Evolutionary conservation across 2,797 vertebrate genomes (phyloP).

Genomic region (Pseudocheirus occidentalis): DNA sequence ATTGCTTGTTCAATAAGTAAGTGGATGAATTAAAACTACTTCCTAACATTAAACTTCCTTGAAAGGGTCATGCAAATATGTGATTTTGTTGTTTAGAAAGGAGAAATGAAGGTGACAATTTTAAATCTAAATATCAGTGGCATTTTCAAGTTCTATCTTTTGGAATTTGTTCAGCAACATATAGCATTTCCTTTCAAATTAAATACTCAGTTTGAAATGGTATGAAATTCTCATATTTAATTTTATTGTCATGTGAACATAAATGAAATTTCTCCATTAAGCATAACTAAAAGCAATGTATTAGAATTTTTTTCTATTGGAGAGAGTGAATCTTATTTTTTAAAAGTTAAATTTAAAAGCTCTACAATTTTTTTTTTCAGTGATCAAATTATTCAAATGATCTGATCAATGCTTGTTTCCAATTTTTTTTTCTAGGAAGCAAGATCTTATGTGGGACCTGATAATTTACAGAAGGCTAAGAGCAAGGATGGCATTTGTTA

Average conservation of each 20-base stretch:
- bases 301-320: not conserved
- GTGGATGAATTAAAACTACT: not conserved
- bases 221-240: not conserved
- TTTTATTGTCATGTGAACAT: not conserved
- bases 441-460: not conserved
- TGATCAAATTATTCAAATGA: slow-evolving; percentile 8
- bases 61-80: not conserved
- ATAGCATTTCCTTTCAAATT: not conserved
- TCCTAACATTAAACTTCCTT: not conserved
- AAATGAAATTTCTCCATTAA: not conserved
- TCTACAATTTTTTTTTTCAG: slow-evolving; percentile 1
- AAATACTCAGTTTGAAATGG: not conserved
- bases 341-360: not conserved
- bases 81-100: not conserved
- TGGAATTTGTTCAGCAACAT: not conserved
- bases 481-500: not conserved
- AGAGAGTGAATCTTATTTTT: not conserved
- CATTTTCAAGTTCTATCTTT: not conserved
- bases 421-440: not conserved
- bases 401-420: fast-evolving
- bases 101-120: not conserved
- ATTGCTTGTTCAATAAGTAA: not conserved
- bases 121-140: not conserved
- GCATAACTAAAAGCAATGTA: not conserved
- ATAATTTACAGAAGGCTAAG: not conserved